Evolutionary conservation across 2,888 invertebrate genomes (phyloP), one percentile per base, ranked within the genome.

Genomic region (Mamestra brassicae): DNA sequence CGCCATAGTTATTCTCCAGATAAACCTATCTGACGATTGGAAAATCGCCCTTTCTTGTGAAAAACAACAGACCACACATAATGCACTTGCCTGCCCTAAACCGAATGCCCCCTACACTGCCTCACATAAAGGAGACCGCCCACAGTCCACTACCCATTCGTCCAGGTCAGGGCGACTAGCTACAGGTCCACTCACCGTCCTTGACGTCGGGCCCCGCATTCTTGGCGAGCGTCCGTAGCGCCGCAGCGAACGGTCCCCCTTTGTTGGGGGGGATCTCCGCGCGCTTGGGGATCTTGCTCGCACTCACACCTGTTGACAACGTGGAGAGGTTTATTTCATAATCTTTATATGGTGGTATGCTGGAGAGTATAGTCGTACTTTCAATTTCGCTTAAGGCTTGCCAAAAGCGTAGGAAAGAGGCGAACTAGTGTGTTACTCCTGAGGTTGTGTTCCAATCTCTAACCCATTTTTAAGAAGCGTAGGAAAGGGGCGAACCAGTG

Each of bases 181-280:
- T 86, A 87, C 77, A n/a, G 55, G 64, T 71, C 36, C 68, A 97
- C 97, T 95, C 91, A 96, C 96, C 96, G 91, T 97, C 97, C 89
- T 97, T 98, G 92, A 97, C 97, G 89, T 97, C 97, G 86, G 98
- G 98, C 77, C 98, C 98, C 38, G 98, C 99, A 94, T 99, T 99
- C 95, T 99, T 99, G 82, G 99, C 99, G 86, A 99, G 97, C 92
- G 98, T 98, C 76, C 99, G 97, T 70, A 99, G 97, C 42, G 99
- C 99, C 64, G 99, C 99, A 70, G 99, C 99, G 97, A 99, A 99
- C 76, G 99, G 98, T 42, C 97, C 97, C 26, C 97, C 97, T 92
- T 96, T 97, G 89, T 96, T 96, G 61, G 97, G 95, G 71, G 95
- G 93, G 66, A 96, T 92, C 77, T 96, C 96, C 55, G 94, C 89